These are phyloP conservation scores for Centroberyx gerrardi DNA, from an alignment of 2,797 vertebrate genomes.

Conservation along the genomic window DNA sequence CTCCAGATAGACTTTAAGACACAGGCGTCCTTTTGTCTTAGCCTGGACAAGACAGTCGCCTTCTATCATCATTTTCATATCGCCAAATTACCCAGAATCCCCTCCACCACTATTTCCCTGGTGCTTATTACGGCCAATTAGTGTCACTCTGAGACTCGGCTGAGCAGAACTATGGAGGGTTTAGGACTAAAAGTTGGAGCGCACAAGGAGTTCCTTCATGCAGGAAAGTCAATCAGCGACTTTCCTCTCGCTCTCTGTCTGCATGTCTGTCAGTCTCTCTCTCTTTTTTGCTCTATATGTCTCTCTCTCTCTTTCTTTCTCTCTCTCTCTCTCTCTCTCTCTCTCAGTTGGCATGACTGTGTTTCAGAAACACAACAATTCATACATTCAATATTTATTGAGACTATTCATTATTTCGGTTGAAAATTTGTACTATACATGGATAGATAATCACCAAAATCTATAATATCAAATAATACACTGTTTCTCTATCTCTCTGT, in stretches of 20 bases:
- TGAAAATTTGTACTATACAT: too few relatives aligned
- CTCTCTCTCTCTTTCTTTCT: background rate
- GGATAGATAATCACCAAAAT: too few relatives aligned
- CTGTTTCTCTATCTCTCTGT: background rate
- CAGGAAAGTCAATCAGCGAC: conserved; percentile 50
- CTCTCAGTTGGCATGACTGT: background rate
- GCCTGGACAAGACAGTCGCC: conserved; percentile 35
- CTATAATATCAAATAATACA: too few relatives aligned
- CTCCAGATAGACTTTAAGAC: conserved; percentile 51
- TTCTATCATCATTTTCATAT: conserved; percentile 76
- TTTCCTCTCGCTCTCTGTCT: background rate
- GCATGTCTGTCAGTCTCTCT: background rate
- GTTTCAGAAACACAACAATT: too few relatives aligned
- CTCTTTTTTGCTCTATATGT: background rate
- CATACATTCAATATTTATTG: too few relatives aligned
- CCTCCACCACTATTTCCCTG: conserved; percentile 39
- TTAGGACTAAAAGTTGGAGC: conserved; percentile 46
- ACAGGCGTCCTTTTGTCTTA: conserved; percentile 48
- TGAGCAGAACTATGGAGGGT: conserved; percentile 43
- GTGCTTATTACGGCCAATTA: conserved; percentile 75
- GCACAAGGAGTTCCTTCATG: conserved; percentile 69
- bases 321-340: conserved; percentile 8
- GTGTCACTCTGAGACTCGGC: conserved; percentile 60
- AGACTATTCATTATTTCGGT: too few relatives aligned
- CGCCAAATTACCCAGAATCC: conserved; percentile 60